Evolutionary conservation across 2,888 invertebrate species (phyloP).

Genomic region (Caenorhabditis afra): DNA sequence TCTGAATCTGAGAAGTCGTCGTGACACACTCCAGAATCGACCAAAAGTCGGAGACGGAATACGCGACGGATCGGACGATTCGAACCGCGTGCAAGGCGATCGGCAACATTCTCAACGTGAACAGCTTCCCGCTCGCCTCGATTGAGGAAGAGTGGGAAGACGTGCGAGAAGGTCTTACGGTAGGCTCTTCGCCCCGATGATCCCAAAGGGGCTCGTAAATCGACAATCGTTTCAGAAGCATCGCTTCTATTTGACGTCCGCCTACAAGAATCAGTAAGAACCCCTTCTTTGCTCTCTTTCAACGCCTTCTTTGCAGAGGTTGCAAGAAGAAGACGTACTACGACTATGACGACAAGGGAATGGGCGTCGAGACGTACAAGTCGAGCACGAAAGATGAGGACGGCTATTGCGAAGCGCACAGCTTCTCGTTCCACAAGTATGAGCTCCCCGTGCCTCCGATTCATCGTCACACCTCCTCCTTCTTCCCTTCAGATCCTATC

Average conservation of each 20-base stretch:
- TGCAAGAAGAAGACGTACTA: background rate
- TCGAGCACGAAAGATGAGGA: background rate
- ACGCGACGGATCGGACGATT: background rate
- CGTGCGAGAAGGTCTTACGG: background rate
- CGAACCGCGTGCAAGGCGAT: background rate
- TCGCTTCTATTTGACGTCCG: conserved; percentile 23
- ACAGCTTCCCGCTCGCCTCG: conserved; percentile 13
- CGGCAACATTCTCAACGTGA: conserved; percentile 18
- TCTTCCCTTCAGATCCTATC: background rate
- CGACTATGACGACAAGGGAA: conserved; percentile 5
- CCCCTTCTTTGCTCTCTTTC: too few relatives aligned
- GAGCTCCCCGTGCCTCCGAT: too few relatives aligned
- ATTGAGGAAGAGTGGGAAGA: conserved; percentile 4
- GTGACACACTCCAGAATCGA: too few relatives aligned
- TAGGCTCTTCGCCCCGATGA: too few relatives aligned
- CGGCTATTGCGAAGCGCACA: conserved; percentile 13
- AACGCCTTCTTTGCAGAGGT: conserved; percentile 26
- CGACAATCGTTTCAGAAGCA: conserved; percentile 13
- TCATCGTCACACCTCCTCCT: too few relatives aligned
- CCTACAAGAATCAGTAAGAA: conserved; percentile 19
- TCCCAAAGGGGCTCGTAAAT: too few relatives aligned
- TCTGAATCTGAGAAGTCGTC: too few relatives aligned
- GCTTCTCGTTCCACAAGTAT: conserved; percentile 16
- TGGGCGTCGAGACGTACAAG: background rate
- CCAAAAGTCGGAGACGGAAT: background rate